These are phyloP conservation scores for Kuschelorhynchus macadamiae DNA, from an alignment of 2,888 invertebrate genomes.

Conservation along the genomic window DNA sequence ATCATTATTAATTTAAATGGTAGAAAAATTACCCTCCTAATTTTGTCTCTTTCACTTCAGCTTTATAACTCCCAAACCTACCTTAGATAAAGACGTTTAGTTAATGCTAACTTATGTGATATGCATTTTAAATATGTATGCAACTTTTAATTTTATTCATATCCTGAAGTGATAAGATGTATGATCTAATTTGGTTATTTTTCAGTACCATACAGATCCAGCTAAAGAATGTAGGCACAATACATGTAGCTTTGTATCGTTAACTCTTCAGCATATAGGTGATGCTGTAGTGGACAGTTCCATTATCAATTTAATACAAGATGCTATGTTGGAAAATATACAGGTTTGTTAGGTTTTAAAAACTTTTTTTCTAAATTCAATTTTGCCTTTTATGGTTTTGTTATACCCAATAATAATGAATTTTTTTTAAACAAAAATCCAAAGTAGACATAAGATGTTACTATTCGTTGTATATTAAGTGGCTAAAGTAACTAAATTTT, in stretches of 20 bases:
- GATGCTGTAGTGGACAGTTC: conserved; percentile 53
- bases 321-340: conserved; percentile 57
- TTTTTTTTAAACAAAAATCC: conserved; percentile 7
- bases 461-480: too few species aligned
- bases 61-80: too few species aligned
- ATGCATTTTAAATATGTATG: not conserved
- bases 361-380: too few species aligned
- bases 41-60: too few species aligned
- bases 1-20: too few species aligned
- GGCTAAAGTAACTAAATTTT: too few species aligned
- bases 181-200: conserved; percentile 1
- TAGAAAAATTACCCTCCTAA: too few species aligned
- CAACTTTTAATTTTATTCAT: not conserved
- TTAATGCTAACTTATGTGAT: not conserved
- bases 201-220: conserved; percentile 48
- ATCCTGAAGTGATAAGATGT: not conserved
- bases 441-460: too few species aligned
- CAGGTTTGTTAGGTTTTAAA: conserved; percentile 48
- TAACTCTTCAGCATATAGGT: conserved; percentile 54
- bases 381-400: too few species aligned
- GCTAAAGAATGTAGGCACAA: conserved; percentile 51
- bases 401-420: too few species aligned
- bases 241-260: conserved; percentile 55
- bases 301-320: conserved; percentile 57
- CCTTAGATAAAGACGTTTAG: not conserved